Percentiles rank a stretch among this genome's conserved stretches.
These are phyloP conservation scores for Sorex araneus DNA, from an alignment of 2,113 vertebrate species.

Conservation along the genomic window DNA sequence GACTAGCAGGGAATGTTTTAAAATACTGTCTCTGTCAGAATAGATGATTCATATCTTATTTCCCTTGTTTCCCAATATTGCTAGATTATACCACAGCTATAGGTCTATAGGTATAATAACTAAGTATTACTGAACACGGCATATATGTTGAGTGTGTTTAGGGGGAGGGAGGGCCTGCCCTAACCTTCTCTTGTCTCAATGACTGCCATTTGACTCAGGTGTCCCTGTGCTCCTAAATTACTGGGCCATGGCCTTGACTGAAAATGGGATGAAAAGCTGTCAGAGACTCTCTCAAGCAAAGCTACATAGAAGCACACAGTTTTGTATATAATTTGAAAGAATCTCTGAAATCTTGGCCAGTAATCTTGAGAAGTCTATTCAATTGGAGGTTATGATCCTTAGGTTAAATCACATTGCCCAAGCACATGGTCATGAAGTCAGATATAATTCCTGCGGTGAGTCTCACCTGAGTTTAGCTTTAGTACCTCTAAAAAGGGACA, in stretches of 20 bases:
- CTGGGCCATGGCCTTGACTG: neutral
- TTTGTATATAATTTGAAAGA: constrained; percentile 14
- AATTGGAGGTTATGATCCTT: neutral
- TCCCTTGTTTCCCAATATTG: neutral
- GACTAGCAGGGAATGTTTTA: neutral
- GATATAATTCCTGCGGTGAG: neutral
- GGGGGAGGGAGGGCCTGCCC: neutral
- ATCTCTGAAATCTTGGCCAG: constrained; percentile 10
- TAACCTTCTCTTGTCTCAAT: constrained; percentile 12
- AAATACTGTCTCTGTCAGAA: neutral
- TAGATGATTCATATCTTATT: neutral
- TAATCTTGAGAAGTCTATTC: neutral
- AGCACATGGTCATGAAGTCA: neutral
- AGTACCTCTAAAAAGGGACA: neutral
- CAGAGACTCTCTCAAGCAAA: constrained; percentile 35
- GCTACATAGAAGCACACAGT: neutral
- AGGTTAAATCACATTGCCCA: neutral
- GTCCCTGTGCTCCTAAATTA: neutral
- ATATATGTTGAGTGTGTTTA: neutral
- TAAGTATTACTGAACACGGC: neutral
- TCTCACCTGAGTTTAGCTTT: neutral
- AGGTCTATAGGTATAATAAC: too few species aligned
- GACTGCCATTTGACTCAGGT: constrained; percentile 17
- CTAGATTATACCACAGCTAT: neutral
- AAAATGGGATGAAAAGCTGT: constrained; percentile 11